phyloP scores from a whole-genome alignment of 2,888 invertebrate species.

The Drosophila paramelanica region DNA sequence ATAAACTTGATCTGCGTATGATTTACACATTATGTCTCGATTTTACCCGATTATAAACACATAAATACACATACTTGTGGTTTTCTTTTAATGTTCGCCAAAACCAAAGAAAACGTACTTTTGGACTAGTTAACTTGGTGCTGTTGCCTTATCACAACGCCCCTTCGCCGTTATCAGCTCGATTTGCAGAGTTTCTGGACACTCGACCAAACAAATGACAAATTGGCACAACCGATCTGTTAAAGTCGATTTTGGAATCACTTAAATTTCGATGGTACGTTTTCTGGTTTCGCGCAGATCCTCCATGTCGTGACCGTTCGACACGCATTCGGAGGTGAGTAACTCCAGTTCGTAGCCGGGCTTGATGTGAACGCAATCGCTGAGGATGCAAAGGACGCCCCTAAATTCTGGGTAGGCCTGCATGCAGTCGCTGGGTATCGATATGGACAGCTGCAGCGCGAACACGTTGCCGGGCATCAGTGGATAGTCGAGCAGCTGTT shows the following conservation, averaged over 20 bases:
- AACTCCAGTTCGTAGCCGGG: slow-evolving; percentile 35
- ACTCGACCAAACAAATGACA: background rate
- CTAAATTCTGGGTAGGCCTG: slow-evolving; percentile 54
- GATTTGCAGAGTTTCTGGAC: background rate
- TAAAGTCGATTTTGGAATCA: background rate
- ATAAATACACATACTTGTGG: background rate
- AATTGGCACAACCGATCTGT: background rate
- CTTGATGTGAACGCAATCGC: slow-evolving; percentile 40
- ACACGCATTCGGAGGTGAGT: slow-evolving; percentile 33
- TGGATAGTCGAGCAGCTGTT: slow-evolving; percentile 20
- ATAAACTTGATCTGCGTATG: too few relatives aligned
- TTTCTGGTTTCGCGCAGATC: slow-evolving; percentile 10
- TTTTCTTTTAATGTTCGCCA: slow-evolving; percentile 19
- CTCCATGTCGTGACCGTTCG: slow-evolving; percentile 24
- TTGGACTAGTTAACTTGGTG: slow-evolving; percentile 1
- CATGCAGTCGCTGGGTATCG: slow-evolving; percentile 44
- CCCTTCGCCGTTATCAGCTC: background rate
- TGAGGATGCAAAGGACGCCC: slow-evolving; percentile 45
- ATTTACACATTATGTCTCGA: too few relatives aligned
- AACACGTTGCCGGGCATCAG: slow-evolving; percentile 50
- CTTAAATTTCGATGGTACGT: background rate
- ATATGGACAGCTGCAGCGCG: slow-evolving; percentile 42
- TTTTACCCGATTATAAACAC: too few relatives aligned
- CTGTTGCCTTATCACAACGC: slow-evolving; percentile 22
- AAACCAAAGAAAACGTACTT: background rate